phyloP scores from a whole-genome alignment of 2,888 invertebrate genomes.

The Boloria selene region DNA sequence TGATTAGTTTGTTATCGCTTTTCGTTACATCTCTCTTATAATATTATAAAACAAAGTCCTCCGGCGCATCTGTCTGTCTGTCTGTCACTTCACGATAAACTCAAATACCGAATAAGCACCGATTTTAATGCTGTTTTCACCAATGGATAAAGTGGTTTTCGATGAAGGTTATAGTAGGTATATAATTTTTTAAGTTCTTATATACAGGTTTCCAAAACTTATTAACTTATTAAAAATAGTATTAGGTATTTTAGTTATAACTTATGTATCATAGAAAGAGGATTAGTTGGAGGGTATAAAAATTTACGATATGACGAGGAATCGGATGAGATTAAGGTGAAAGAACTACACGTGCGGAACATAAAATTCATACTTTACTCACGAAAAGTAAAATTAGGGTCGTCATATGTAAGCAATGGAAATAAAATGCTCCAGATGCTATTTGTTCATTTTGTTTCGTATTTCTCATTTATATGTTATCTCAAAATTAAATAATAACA shows the following conservation, averaged over 20 bases:
- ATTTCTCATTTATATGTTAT: not conserved
- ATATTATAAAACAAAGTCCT: too few relatives aligned
- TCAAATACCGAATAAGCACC: too few relatives aligned
- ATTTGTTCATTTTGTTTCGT: not conserved
- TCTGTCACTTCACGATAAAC: too few relatives aligned
- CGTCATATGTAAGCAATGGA: slow-evolving; percentile 1
- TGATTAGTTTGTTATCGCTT: slow-evolving; percentile 30
- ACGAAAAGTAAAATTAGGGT: slow-evolving; percentile 18
- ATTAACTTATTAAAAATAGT: too few relatives aligned
- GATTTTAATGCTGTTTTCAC: too few relatives aligned
- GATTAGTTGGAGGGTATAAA: slow-evolving; percentile 26
- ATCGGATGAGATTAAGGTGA: slow-evolving; percentile 25
- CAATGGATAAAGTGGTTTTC: too few relatives aligned
- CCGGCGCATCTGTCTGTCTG: too few relatives aligned
- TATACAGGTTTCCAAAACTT: too few relatives aligned
- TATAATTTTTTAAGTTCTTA: too few relatives aligned
- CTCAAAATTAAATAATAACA: too few relatives aligned
- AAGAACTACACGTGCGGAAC: slow-evolving; percentile 30
- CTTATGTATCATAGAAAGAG: slow-evolving; percentile 14
- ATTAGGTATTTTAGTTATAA: not conserved
- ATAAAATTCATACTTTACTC: slow-evolving; percentile 30
- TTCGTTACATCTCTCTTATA: not conserved
- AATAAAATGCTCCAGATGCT: not conserved
- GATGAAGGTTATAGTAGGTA: too few relatives aligned
- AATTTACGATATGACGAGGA: slow-evolving; percentile 32